Percentiles rank a stretch among this genome's conserved stretches.
phyloP scores from a whole-genome alignment of 2,888 invertebrate genomes.

The Prosopocoilus inquinatus region DNA sequence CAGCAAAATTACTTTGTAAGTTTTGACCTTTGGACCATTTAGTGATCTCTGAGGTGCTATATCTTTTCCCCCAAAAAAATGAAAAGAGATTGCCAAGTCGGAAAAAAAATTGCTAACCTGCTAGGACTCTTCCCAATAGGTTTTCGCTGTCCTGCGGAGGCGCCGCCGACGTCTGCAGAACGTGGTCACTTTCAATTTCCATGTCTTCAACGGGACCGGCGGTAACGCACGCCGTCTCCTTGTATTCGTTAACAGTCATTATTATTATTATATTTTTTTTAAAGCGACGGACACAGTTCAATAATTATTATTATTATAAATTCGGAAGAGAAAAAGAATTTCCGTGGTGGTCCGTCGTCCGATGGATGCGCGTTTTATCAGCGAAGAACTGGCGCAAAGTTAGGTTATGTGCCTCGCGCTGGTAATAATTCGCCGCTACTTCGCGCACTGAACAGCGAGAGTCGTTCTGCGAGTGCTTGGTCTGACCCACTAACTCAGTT shows the following conservation, averaged over 20 bases:
- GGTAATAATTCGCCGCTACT: constrained; percentile 32
- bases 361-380: neutral
- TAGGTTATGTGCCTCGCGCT: constrained; percentile 19
- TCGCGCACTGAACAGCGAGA: constrained; percentile 37
- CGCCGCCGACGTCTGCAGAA: constrained; percentile 14
- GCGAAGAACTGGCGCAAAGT: constrained; percentile 9
- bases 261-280: constrained; percentile 23
- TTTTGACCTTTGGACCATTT: too few species aligned
- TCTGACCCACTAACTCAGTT: constrained; percentile 53
- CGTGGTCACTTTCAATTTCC: constrained; percentile 39
- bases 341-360: neutral
- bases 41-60: neutral
- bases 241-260: constrained; percentile 60
- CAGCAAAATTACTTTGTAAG: too few species aligned
- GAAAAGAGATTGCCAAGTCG: neutral
- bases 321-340: too few species aligned
- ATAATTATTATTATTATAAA: too few species aligned
- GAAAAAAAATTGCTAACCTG: constrained; percentile 50
- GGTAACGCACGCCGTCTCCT: constrained; percentile 53
- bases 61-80: neutral
- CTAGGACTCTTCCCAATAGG: constrained; percentile 58
- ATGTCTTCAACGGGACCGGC: constrained; percentile 44
- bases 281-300: too few species aligned
- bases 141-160: constrained; percentile 49
- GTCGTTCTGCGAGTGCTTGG: constrained; percentile 35